phyloP scores from a whole-genome alignment of 2,797 vertebrate species.

The Phyllotis vaccarum region DNA sequence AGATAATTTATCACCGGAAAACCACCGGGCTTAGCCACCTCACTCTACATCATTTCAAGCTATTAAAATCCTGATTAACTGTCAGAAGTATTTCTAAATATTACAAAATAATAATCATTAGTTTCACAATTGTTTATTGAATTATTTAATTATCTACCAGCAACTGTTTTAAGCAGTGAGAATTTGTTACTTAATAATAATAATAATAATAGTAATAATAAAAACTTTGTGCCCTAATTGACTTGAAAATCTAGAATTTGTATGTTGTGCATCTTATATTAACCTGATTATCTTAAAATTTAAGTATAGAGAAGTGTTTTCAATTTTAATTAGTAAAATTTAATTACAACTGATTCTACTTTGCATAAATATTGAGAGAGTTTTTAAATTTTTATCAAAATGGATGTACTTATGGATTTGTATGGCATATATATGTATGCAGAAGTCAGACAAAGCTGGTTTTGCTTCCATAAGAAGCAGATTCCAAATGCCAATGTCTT shows the following conservation, averaged over 20 bases:
- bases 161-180: not conserved
- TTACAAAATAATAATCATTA: slow-evolving; percentile 24
- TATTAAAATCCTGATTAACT: not conserved
- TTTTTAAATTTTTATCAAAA: slow-evolving; percentile 36
- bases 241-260: slow-evolving; percentile 25
- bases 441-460: not conserved
- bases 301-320: not conserved
- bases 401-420: not conserved
- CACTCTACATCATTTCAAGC: not conserved
- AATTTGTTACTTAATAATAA: not conserved
- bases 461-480: not conserved
- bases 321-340: slow-evolving; percentile 24
- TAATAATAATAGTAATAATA: not conserved
- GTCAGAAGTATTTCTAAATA: not conserved
- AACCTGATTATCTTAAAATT: not conserved
- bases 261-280: not conserved
- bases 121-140: slow-evolving; percentile 42
- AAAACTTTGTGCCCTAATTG: not conserved
- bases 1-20: not conserved
- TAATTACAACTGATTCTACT: not conserved
- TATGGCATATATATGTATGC: not conserved
- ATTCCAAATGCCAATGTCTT: slow-evolving; percentile 3
- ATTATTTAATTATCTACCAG: not conserved
- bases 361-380: not conserved
- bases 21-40: no score